phyloP scores from a whole-genome alignment of 2,888 invertebrate species.

The Drosophila multiciliata region DNA sequence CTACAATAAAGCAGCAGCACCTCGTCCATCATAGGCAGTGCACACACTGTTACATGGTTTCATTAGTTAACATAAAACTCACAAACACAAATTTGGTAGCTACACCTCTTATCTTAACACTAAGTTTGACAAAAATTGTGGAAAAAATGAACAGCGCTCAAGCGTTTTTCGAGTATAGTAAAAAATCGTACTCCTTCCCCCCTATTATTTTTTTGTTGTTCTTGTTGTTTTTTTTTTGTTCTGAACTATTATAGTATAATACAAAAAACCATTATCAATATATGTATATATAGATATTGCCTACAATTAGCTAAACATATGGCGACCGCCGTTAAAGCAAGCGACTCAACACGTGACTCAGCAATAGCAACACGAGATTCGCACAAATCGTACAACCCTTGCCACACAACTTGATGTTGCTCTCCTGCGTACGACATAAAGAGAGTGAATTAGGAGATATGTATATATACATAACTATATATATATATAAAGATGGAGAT shows the following conservation, averaged over 20 bases:
- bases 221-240: neutral
- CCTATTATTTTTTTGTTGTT: neutral
- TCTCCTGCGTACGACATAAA: conserved; percentile 85
- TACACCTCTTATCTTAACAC: conserved; percentile 45
- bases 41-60: conserved; percentile 67
- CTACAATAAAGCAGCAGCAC: conserved; percentile 62
- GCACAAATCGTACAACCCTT: conserved; percentile 82
- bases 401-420: conserved; percentile 89
- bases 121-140: conserved; percentile 59
- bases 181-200: conserved; percentile 36
- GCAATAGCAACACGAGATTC: conserved; percentile 79
- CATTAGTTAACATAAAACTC: conserved; percentile 52
- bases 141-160: conserved; percentile 65
- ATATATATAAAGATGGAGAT: neutral
- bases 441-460: conserved; percentile 22
- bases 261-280: conserved; percentile 67
- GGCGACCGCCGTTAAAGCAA: conserved; percentile 76
- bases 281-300: conserved; percentile 29
- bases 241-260: conserved; percentile 46
- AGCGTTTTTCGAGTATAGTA: conserved; percentile 55
- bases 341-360: conserved; percentile 74
- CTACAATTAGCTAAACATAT: conserved; percentile 48
- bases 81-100: conserved; percentile 45
- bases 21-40: conserved; percentile 50
- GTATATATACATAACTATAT: neutral